Evolutionary conservation across 2,113 vertebrate species (phyloP), one percentile per base, ranked within the genome.

Genomic region (cattle (Bos taurus)): DNA sequence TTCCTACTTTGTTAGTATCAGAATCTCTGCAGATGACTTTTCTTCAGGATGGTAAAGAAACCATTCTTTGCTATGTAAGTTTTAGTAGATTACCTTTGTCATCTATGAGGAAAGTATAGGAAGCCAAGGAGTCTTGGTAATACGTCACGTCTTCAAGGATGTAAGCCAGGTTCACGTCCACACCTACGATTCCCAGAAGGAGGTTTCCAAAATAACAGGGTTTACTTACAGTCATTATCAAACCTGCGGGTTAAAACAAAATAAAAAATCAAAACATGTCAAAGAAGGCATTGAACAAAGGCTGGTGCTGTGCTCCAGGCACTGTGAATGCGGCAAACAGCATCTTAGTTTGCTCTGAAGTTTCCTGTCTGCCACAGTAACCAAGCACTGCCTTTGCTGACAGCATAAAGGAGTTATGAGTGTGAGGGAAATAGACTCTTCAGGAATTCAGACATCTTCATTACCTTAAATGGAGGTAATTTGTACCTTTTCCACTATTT

Each of bases 141-240:
- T 99, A 99, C 2, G 99, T 99, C 97, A 99, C 99, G 6, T 99
- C 99, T 98, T 99, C 99, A 88, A 99, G 98, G 97, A 99, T 99
- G 84, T 99, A 99, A 0, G 99, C 99, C 26, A 99, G 99, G 88
- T 99, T 99, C 93, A 99, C 99, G 4, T 99, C 99, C 13, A 99
- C 99, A 8, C 99, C 99, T 56, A 99, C 99, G 88, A 99, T 99
- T 15, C 99, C 99, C n/a, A 99, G 99, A 93, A 99, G 99, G 57
- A 99, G 98, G 98, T 99, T 99, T 67, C 99, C 99, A 43, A 99
- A 99, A 98, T 99, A 99, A 98, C 99, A 99, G 0, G 99, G 99
- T 71, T 99, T 99, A 91, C 99, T 99, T 95, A 99, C 99, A 2
- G 99, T 99, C 99, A 99, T 99, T 50, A 99, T 99, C 91, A 99